Evolutionary conservation across 2,113 vertebrate species (phyloP).

Genomic region (Hyaena hyaena): DNA sequence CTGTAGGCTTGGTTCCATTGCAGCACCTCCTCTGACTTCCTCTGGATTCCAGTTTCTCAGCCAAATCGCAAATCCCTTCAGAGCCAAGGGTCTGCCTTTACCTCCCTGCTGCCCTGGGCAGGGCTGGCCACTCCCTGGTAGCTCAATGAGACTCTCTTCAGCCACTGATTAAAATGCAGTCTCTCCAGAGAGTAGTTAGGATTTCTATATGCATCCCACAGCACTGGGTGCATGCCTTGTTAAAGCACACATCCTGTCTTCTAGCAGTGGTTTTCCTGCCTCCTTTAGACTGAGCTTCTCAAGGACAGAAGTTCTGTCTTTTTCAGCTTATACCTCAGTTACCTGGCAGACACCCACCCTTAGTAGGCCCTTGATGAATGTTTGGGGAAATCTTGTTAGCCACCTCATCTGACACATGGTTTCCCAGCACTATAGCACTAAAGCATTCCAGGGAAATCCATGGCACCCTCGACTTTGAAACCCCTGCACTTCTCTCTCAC

Average conservation of each 20-base stretch:
- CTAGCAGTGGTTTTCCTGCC: not conserved
- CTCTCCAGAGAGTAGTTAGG: not conserved
- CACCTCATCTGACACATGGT: not conserved
- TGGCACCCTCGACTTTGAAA: not conserved
- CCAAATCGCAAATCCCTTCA: not conserved
- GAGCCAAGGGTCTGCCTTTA: not conserved
- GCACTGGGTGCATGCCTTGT: not conserved
- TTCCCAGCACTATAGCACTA: not conserved
- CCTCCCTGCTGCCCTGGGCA: not conserved
- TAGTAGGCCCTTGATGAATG: not conserved
- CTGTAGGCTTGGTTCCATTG: not conserved
- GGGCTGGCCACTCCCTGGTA: not conserved
- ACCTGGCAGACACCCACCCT: not conserved
- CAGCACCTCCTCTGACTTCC: not conserved
- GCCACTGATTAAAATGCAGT: not conserved
- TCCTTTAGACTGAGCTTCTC: not conserved
- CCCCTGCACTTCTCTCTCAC: not conserved
- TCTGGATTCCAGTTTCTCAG: not conserved
- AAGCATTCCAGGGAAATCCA: not conserved
- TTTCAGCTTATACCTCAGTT: not conserved
- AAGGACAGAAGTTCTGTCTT: not conserved
- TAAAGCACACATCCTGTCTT: not conserved
- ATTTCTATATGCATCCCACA: not conserved
- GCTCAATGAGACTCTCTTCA: not conserved
- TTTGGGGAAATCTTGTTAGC: not conserved